Evolutionary conservation across 2,113 vertebrate species (phyloP).

Genomic region (Hydropotes inermis): DNA sequence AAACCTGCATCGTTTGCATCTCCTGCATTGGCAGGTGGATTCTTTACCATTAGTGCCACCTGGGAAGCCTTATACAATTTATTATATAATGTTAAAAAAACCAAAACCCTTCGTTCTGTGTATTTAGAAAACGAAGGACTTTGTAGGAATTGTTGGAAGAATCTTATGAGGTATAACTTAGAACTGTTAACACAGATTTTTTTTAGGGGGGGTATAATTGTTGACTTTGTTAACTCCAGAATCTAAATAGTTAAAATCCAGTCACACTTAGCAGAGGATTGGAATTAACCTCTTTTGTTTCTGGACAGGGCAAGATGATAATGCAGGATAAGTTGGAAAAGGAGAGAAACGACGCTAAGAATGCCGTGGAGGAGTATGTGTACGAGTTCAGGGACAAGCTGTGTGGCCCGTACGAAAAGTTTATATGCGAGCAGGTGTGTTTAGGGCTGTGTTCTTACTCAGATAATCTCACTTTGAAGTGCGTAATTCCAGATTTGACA

Average conservation of each 20-base stretch:
- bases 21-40: background rate
- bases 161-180: background rate
- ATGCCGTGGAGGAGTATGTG: slow-evolving; percentile 87
- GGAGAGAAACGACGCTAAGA: slow-evolving; percentile 87
- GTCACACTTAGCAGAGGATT: background rate
- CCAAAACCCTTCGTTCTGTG: background rate
- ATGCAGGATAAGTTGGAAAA: slow-evolving; percentile 88
- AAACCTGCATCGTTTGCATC: background rate
- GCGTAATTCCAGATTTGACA: background rate
- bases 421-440: slow-evolving; percentile 82
- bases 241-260: background rate
- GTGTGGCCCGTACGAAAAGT: slow-evolving; percentile 82
- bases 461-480: background rate
- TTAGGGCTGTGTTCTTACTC: background rate
- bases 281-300: background rate
- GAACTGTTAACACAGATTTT: background rate
- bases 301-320: slow-evolving; percentile 85
- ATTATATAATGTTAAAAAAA: background rate
- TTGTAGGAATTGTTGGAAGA: background rate
- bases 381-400: slow-evolving; percentile 87
- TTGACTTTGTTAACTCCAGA: background rate
- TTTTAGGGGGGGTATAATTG: background rate
- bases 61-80: background rate
- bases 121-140: background rate
- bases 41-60: background rate